Percentiles rank a stretch among this genome's conserved stretches.
These are phyloP conservation scores for Flexamia atlantica DNA, from an alignment of 2,888 invertebrate genomes.

Conservation along the genomic window DNA sequence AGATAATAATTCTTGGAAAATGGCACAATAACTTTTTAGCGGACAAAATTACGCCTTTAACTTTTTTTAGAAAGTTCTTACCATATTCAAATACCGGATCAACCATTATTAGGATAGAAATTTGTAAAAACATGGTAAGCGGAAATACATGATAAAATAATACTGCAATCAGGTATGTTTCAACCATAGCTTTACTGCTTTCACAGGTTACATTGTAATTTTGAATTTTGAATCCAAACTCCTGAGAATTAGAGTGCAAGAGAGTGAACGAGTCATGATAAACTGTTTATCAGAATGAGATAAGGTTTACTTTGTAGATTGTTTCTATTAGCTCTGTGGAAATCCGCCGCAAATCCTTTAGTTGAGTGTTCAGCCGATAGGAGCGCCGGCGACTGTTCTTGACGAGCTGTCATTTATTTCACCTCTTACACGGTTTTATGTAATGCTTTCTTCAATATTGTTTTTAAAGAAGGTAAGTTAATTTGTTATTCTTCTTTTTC, in stretches of 20 bases:
- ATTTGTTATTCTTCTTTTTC: neutral
- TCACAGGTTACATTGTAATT: too few relatives aligned
- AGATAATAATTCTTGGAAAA: too few relatives aligned
- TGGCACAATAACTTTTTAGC: too few relatives aligned
- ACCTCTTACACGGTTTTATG: neutral
- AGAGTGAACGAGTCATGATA: neutral
- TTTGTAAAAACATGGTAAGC: too few relatives aligned
- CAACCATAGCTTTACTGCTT: too few relatives aligned
- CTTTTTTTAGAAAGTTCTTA: too few relatives aligned
- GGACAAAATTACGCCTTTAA: too few relatives aligned
- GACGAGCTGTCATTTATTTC: neutral
- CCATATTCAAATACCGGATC: too few relatives aligned
- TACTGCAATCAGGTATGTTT: too few relatives aligned
- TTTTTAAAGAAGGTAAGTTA: neutral
- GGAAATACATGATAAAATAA: too few relatives aligned
- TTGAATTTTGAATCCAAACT: too few relatives aligned
- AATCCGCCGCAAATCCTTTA: neutral
- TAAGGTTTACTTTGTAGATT: neutral
- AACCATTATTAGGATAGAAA: too few relatives aligned
- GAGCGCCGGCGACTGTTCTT: neutral
- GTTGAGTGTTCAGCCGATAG: neutral
- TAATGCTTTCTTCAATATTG: neutral
- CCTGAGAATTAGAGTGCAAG: neutral
- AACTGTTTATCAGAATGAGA: neutral
- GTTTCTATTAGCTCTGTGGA: neutral